phyloP scores from a whole-genome alignment of 2,797 vertebrate genomes.

The Enteromius anoplus region DNA sequence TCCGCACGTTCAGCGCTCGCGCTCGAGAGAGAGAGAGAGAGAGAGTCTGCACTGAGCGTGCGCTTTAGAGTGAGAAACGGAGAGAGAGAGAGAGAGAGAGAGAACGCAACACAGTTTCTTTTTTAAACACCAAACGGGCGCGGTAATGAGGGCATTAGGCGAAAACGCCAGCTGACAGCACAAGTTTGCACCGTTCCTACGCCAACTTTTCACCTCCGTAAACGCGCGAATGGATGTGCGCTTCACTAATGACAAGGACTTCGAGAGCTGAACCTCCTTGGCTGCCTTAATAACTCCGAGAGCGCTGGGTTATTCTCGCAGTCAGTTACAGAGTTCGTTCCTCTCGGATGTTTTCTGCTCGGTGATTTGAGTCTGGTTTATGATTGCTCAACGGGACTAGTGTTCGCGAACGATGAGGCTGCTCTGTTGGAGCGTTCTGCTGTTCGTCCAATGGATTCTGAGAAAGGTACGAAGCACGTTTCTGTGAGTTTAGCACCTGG shows the following conservation, averaged over 20 bases:
- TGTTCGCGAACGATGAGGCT: conserved; percentile 80
- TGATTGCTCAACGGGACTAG: conserved; percentile 75
- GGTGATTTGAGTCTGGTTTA: conserved; percentile 62
- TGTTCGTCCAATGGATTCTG: conserved; percentile 81
- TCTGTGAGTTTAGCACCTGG: neutral
- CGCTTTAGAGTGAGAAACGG: conserved; percentile 22
- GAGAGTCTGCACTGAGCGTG: conserved; percentile 20
- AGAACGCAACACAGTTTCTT: conserved; percentile 55
- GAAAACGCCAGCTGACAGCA: conserved; percentile 39
- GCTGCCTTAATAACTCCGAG: neutral
- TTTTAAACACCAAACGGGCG: conserved; percentile 67
- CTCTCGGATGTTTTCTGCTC: conserved; percentile 65
- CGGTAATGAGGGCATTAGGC: conserved; percentile 64
- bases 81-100: conserved; percentile 17
- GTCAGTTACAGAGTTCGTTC: conserved; percentile 50
- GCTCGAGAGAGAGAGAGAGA: conserved; percentile 9
- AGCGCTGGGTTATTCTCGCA: conserved; percentile 25
- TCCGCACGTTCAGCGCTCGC: conserved; percentile 17
- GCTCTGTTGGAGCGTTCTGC: conserved; percentile 77
- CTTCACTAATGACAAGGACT: conserved; percentile 65
- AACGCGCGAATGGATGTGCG: conserved; percentile 73
- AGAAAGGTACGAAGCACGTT: conserved; percentile 72
- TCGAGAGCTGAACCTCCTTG: conserved; percentile 64
- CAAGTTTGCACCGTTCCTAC: conserved; percentile 51
- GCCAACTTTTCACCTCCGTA: conserved; percentile 67